A percentile compares a stretch with the other conserved stretches of the same genome.
phyloP scores from a whole-genome alignment of 2,888 invertebrate species.

The Cheiracanthium punctorium region DNA sequence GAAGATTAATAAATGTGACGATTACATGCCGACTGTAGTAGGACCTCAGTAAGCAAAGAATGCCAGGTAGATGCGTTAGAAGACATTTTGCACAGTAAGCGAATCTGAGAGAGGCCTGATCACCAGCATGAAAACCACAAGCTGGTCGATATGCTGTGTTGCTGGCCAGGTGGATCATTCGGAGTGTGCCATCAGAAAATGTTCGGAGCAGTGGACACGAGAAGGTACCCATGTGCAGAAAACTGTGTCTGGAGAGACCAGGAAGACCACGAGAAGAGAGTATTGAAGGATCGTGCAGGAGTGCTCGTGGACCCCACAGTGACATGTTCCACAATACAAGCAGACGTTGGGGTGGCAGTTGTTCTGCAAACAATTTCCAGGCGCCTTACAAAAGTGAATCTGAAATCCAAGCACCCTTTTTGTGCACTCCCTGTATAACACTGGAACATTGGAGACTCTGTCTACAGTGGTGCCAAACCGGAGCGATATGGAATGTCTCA shows the following conservation, averaged over 20 bases:
- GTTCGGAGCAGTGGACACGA: no score
- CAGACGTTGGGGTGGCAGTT: not conserved
- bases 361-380: no score
- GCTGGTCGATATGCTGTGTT: not conserved
- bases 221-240: not conserved
- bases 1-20: not conserved
- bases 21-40: not conserved
- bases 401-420: not conserved
- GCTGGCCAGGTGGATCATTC: not conserved
- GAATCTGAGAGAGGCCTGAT: not conserved
- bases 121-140: not conserved
- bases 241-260: not conserved
- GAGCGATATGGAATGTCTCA: not conserved
- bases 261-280: not conserved
- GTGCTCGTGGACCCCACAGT: not conserved
- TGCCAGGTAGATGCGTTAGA: not conserved
- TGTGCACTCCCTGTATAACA: not conserved
- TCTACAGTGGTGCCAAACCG: not conserved
- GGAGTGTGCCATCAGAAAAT: not conserved
- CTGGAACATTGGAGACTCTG: no score
- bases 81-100: not conserved
- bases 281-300: no score
- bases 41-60: not conserved
- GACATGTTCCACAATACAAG: no score
- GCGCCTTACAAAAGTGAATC: not conserved